Evolutionary conservation across 53 echinoderm and acorn worm genomes (phyloP).

Genomic region (Astropecten irregularis): DNA sequence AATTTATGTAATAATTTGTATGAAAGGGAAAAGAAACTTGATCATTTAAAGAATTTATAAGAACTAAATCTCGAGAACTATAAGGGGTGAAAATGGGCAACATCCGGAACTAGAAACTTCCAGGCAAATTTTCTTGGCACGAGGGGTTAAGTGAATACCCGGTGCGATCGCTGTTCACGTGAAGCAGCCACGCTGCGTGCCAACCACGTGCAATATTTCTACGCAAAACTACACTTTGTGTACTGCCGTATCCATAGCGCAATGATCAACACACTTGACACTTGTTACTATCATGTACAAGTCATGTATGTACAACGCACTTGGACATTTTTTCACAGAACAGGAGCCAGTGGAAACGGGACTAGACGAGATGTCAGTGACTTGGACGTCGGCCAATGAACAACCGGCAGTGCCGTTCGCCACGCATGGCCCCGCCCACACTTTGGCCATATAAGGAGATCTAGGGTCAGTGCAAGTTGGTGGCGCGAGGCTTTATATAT

Average conservation of each 20-base stretch:
- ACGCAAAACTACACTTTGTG: too few species aligned
- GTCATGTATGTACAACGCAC: not conserved
- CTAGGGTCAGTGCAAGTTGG: not conserved
- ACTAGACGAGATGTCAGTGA: conserved; percentile 41
- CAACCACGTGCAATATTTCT: not conserved
- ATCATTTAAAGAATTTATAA: too few species aligned
- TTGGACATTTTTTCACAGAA: conserved; percentile 10
- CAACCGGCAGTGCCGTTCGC: not conserved
- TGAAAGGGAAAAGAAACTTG: too few species aligned
- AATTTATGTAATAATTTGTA: too few species aligned
- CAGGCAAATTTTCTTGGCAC: not conserved
- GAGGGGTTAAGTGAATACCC: not conserved
- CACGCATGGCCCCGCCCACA: conserved; percentile 20
- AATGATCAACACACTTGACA: conserved; percentile 20
- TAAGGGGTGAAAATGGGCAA: too few species aligned
- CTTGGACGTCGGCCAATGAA: conserved; percentile 8
- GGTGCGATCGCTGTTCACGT: not conserved
- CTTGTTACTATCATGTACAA: not conserved
- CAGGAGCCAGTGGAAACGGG: too few species aligned
- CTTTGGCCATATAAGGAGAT: conserved; percentile 29
- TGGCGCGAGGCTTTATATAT: conserved; percentile 3
- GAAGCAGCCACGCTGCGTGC: not conserved
- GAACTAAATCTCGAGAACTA: too few species aligned
- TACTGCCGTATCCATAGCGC: conserved; percentile 17
- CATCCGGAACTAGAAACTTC: not conserved